phyloP scores from a whole-genome alignment of 2,113 vertebrate species.

The Aspiorhynchus laticeps region DNA sequence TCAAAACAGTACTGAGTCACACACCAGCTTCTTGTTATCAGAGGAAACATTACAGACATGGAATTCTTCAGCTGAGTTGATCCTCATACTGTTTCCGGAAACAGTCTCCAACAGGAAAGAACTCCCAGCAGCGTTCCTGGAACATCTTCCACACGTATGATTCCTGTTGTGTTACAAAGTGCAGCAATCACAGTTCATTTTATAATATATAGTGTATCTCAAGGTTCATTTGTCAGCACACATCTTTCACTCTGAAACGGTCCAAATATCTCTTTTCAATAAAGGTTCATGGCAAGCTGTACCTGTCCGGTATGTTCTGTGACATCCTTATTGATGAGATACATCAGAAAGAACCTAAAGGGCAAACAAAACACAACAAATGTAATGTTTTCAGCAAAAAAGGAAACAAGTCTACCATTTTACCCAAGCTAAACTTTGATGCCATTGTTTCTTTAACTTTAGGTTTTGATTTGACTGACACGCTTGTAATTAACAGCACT shows the following conservation, averaged over 20 bases:
- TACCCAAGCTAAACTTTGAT: neutral
- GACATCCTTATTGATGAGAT: conserved; percentile 80
- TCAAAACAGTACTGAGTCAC: neutral
- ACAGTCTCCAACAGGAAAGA: conserved; percentile 80
- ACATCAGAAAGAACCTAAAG: conserved; percentile 78
- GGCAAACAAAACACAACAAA: conserved; percentile 10
- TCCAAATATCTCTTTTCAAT: conserved; percentile 8
- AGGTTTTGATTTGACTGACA: neutral
- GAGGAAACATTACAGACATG: conserved; percentile 47
- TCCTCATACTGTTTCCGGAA: conserved; percentile 80
- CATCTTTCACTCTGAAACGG: neutral
- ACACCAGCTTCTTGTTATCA: conserved; percentile 35
- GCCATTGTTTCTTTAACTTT: neutral
- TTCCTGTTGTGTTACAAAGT: conserved; percentile 67
- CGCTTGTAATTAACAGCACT: neutral
- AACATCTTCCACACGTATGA: conserved; percentile 81
- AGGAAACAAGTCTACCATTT: neutral
- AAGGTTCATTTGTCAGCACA: neutral
- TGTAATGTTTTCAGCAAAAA: neutral
- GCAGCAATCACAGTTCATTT: neutral
- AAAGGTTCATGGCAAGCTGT: conserved; percentile 33
- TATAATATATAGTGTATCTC: neutral
- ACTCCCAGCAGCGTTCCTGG: conserved; percentile 80
- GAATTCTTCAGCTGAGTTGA: conserved; percentile 66
- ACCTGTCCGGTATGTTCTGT: conserved; percentile 80